Evolutionary conservation across 2,888 invertebrate species (phyloP).

Genomic region (Hirudinaria manillensis): DNA sequence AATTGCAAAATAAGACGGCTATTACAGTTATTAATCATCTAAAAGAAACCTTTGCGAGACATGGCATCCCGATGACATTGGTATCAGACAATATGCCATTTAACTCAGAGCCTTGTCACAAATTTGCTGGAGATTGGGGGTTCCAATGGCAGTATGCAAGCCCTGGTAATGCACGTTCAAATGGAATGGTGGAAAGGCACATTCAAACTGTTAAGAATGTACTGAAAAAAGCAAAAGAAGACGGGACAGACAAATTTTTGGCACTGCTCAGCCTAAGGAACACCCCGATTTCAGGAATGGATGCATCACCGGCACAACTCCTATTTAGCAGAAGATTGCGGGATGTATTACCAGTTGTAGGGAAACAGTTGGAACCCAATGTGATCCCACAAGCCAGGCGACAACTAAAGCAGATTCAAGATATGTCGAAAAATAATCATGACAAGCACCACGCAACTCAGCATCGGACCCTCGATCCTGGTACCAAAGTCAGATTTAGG

Average conservation of each 20-base stretch:
- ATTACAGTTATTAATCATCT: too few relatives aligned
- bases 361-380: neutral
- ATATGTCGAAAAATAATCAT: neutral
- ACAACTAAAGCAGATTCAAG: neutral
- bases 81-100: slow-evolving; percentile 39
- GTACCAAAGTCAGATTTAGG: slow-evolving; percentile 21
- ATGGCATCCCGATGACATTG: slow-evolving; percentile 38
- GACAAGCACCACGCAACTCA: slow-evolving; percentile 17
- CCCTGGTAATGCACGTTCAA: too few relatives aligned
- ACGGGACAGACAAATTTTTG: slow-evolving; percentile 34
- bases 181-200: slow-evolving; percentile 35
- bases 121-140: slow-evolving; percentile 34
- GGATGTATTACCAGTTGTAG: slow-evolving; percentile 29
- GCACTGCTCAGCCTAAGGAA: slow-evolving; percentile 37
- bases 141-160: slow-evolving; percentile 26
- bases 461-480: neutral
- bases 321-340: slow-evolving; percentile 37
- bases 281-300: slow-evolving; percentile 36
- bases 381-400: neutral
- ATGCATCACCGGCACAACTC: slow-evolving; percentile 37
- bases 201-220: slow-evolving; percentile 36
- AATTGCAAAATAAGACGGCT: too few relatives aligned
- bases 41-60: slow-evolving; percentile 34
- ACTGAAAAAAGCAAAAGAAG: slow-evolving; percentile 35
- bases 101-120: slow-evolving; percentile 21